Evolutionary conservation across 2,888 invertebrate species (phyloP).

Genomic region (Watsonalla binaria): DNA sequence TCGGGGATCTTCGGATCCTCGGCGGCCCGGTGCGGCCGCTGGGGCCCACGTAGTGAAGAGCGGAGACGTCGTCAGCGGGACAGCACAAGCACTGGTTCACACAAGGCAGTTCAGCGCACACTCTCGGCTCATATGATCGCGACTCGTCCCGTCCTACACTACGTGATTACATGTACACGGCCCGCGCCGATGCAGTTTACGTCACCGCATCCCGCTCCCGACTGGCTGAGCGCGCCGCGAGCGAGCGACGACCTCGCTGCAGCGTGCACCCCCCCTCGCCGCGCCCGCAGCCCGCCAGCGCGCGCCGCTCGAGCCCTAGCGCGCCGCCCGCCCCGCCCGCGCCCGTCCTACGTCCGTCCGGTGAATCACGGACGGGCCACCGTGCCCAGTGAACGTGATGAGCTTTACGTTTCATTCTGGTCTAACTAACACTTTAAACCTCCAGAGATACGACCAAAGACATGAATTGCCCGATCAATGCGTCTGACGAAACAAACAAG

Average conservation of each 20-base stretch:
- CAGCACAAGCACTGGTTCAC: constrained; percentile 62
- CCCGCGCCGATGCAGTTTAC: constrained; percentile 76
- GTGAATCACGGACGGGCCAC: constrained; percentile 43
- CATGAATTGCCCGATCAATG: not conserved
- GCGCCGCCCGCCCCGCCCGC: constrained; percentile 38
- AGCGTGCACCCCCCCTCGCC: constrained; percentile 69
- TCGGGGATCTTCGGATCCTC: constrained; percentile 62
- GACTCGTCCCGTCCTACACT: constrained; percentile 76
- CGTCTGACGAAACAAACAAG: constrained; percentile 8
- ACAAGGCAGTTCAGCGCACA: constrained; percentile 54
- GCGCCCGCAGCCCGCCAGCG: constrained; percentile 43
- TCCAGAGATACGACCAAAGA: not conserved
- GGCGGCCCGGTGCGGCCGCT: constrained; percentile 44
- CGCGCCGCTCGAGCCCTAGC: constrained; percentile 24
- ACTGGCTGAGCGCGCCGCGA: constrained; percentile 62
- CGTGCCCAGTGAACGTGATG: constrained; percentile 30
- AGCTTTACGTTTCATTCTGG: constrained; percentile 22
- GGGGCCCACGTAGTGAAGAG: constrained; percentile 69
- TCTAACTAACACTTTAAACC: not conserved
- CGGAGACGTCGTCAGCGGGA: constrained; percentile 59
- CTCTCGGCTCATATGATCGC: constrained; percentile 58
- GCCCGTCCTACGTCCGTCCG: constrained; percentile 71
- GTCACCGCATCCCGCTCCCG: constrained; percentile 79
- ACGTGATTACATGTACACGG: constrained; percentile 50
- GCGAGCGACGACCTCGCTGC: constrained; percentile 77